Base-by-base conservation (phyloP, 2,888 invertebrate species). In the Drosophila lacicola region DNA sequence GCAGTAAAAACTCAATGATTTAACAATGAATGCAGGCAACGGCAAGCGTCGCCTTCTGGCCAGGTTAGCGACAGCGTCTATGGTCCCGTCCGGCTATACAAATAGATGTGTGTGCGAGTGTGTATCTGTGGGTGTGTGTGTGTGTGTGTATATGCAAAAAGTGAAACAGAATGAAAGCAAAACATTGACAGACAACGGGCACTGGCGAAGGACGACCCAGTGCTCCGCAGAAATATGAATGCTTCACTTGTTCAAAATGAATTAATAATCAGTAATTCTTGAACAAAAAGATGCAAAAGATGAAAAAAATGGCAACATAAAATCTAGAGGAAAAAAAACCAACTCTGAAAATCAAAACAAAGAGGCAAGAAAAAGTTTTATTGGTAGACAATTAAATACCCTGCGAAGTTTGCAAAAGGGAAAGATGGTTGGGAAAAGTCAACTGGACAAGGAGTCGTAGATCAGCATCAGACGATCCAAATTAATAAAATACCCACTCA, bases 191-290 rank as follows among this genome's bases (percentile, higher is more conserved):
- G 77, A 88, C 78, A 72, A 68, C 74, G 68, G 58, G 21, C 39
- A 33, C 55, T 47, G 74, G 47, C 70, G 73, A 88, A 85, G 70
- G 74, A 84, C 82, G 88, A 80, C 70, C 53, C 65, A 65, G 67
- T 65, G 78, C 75, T 69, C 63, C 62, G 75, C 74, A 80, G 79
- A 86, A 85, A 89, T 81, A 87, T 85, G 84, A 85, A 87, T 84
- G 89, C 80, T 89, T 85, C 79, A 76, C 78, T 77, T 89, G 84
- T 82, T 82, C 76, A 84, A 89, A 84, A 88, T 88, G 88, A 90
- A 88, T 88, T 88, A 89, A 90, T 88, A 88, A 88, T 88, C 88
- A 88, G 90, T 84, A 87, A 88, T 88, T 88, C 80, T 86, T 78
- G 63, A 83, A 83, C 82, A 88, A 85, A 78, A 84, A 75, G 70